Conservation (phyloP, 1,140 invertebrate species). For the Penaeus chinensis region DNA sequence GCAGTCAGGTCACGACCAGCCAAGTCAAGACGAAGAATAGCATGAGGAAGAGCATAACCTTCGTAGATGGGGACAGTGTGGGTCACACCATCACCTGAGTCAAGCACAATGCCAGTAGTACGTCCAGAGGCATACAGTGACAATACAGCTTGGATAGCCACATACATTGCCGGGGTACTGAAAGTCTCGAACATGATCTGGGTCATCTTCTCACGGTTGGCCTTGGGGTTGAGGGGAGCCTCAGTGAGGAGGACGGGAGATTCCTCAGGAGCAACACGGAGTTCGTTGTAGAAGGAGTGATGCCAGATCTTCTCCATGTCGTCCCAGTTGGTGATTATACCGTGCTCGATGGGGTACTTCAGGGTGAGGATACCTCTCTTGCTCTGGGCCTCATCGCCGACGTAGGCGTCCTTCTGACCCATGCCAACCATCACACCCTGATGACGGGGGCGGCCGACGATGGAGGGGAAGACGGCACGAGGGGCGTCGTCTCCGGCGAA, state of each 20-base stretch:
- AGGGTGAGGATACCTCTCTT: conserved; percentile 88
- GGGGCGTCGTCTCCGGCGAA: conserved; percentile 97
- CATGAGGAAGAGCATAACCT: conserved; percentile 21
- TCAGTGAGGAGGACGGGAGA: conserved; percentile 92
- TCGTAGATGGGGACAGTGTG: conserved; percentile 15
- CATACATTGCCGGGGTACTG: conserved; percentile 90
- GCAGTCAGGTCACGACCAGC: conserved; percentile 73
- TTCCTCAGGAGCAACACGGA: conserved; percentile 93
- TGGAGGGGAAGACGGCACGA: conserved; percentile 89
- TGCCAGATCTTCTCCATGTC: conserved; percentile 99
- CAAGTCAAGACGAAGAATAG: conserved; percentile 68
- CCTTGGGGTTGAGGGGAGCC: conserved; percentile 92
- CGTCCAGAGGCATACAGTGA: conserved; percentile 91
- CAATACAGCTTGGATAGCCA: conserved; percentile 91
- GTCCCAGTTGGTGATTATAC: conserved; percentile 96
- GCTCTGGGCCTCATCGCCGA: conserved; percentile 96
- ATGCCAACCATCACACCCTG: conserved; percentile 96
- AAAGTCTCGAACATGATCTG: conserved; percentile 68
- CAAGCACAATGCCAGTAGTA: conserved; percentile 60
- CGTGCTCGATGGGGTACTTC: conserved; percentile 95
- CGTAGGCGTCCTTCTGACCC: conserved; percentile 97
- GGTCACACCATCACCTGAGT: neutral
- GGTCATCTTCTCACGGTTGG: conserved; percentile 81
- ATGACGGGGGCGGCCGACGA: conserved; percentile 74
- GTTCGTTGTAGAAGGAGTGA: conserved; percentile 94